These are phyloP conservation scores for Arvicanthis niloticus DNA, from an alignment of 2,113 vertebrate genomes.

Conservation along the genomic window DNA sequence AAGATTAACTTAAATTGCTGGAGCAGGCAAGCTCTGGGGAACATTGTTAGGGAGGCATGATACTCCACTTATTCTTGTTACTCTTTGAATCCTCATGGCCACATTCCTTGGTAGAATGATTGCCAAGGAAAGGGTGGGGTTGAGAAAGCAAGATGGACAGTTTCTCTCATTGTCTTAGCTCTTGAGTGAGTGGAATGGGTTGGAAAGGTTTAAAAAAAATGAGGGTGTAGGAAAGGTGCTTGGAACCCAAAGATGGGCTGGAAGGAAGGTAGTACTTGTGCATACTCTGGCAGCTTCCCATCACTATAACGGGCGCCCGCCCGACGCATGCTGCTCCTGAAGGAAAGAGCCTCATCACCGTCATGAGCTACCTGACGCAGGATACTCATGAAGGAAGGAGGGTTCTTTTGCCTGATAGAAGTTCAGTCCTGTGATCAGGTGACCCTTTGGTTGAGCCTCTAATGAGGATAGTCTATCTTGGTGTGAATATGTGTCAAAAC, in stretches of 20 bases:
- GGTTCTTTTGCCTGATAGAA: background rate
- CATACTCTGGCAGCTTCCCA: background rate
- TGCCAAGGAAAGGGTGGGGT: background rate
- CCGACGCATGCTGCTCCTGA: background rate
- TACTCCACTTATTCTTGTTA: background rate
- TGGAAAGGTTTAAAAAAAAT: background rate
- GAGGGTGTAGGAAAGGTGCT: background rate
- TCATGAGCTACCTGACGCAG: too few species aligned
- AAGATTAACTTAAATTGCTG: background rate
- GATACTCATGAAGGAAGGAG: background rate
- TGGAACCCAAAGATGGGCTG: background rate
- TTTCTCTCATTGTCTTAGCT: background rate
- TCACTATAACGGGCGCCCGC: background rate
- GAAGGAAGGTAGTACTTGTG: background rate
- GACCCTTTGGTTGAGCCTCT: background rate
- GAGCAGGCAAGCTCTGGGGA: background rate
- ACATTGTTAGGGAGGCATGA: background rate
- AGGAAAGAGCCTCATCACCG: background rate
- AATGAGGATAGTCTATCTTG: background rate
- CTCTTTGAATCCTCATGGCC: background rate
- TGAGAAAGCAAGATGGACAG: background rate
- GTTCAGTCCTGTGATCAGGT: background rate
- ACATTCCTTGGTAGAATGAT: background rate
- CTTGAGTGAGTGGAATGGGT: background rate
- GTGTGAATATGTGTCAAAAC: background rate